Conservation (phyloP, 2,797 vertebrate genomes). For the Hapalemur alaotrensis region DNA sequence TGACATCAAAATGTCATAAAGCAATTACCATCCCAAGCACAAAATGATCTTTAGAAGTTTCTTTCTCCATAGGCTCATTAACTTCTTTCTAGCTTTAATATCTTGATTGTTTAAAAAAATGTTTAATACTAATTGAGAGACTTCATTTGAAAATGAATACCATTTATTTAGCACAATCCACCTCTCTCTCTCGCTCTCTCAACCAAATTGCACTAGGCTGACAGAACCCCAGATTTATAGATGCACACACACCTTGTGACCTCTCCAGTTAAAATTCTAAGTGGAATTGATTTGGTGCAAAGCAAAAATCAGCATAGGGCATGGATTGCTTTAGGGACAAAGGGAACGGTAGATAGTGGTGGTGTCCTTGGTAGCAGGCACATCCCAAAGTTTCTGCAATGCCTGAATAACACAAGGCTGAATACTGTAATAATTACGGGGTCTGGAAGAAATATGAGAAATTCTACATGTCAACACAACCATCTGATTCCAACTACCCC, state of each 20-base stretch:
- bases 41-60: constrained; percentile 81
- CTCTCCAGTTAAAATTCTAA: constrained; percentile 53
- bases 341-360: not conserved
- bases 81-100: constrained; percentile 69
- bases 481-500: not conserved
- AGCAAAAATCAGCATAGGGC: constrained; percentile 35
- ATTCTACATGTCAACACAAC: not conserved
- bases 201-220: constrained; percentile 16
- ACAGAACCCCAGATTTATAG: constrained; percentile 60
- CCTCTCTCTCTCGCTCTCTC: not conserved
- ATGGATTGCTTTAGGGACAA: constrained; percentile 23
- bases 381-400: not conserved
- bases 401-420: not conserved
- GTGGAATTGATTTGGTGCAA: constrained; percentile 53
- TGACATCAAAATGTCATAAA: constrained; percentile 83
- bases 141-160: constrained; percentile 58
- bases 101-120: constrained; percentile 67
- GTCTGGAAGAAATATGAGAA: not conserved
- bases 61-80: constrained; percentile 84
- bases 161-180: constrained; percentile 50
- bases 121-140: constrained; percentile 61
- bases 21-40: constrained; percentile 82
- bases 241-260: constrained; percentile 48
- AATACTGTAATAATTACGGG: not conserved
- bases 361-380: not conserved